Evolutionary conservation across 2,113 vertebrate species (phyloP), one percentile per base, ranked within the genome.

Genomic region (Tretioscincus oriximinensis): DNA sequence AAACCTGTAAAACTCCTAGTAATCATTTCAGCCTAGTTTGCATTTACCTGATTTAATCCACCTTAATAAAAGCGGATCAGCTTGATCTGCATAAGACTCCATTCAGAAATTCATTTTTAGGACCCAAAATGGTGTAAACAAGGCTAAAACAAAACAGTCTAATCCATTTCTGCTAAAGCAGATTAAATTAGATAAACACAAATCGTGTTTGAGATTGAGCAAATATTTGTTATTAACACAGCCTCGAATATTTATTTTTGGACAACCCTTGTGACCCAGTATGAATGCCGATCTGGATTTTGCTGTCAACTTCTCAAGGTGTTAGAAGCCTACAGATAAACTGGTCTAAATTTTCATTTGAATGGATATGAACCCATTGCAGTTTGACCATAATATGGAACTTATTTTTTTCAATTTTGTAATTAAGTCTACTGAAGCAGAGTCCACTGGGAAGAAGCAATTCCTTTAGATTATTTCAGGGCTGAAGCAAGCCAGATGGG

Each of bases 391-490:
- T 28, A 45, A 14, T 7, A 26, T 28, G 70, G 11, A 49, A 82
- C 28, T 63, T 66, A 35, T 26, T 76, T 76, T 58, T 82, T 76
- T 18, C 80, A 75, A 29, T 31, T 68, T 76, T 76, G 64, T 68
- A 81, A 82, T 76, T 69, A 81, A 69, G 66, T 21, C 41, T 76
- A 76, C 29, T 81, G 80, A 76, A 31, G 76, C 73, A 26, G 41
- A 61, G 41, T 70, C n/a, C 58, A 31, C 41, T 12, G 35, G 65
- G 73, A 47, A 9, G 14, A n/a, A 63, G 45, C 73, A 20, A 70
- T 26, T 31, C 22, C 54, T 63, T 80, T 61, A 21, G 69, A 80
- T 41, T 5, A 31, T 51, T 18, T 9, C 45, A 49, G n/a, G 31
- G n/a, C 10, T 29, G 9, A 54, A 73, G 28, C 70, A 80, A 80